Evolutionary conservation across 2,888 invertebrate species (phyloP).

Genomic region (Branchellion lobata): DNA sequence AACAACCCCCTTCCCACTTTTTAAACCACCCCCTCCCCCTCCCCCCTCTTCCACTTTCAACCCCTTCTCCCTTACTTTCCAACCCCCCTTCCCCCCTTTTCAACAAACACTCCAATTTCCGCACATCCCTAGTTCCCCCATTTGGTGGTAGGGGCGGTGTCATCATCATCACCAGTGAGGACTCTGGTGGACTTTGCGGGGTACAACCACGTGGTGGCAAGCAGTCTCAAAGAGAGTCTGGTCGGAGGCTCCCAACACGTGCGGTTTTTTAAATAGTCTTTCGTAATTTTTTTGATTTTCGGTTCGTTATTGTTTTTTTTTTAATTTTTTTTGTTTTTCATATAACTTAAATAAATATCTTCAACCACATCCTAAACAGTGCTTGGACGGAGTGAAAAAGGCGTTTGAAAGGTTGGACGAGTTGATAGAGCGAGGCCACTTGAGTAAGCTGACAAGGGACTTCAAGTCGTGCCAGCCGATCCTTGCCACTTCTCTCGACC

Average conservation of each 20-base stretch:
- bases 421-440: slow-evolving; percentile 49
- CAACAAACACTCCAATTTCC: too few species aligned
- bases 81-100: too few species aligned
- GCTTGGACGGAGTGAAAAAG: slow-evolving; percentile 50
- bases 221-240: slow-evolving; percentile 52
- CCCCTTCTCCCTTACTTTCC: too few species aligned
- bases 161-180: slow-evolving; percentile 55
- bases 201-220: slow-evolving; percentile 55
- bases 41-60: too few species aligned
- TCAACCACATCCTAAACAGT: slow-evolving; percentile 48
- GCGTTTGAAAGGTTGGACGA: slow-evolving; percentile 53
- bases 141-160: slow-evolving; percentile 54
- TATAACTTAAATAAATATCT: background rate
- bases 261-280: background rate
- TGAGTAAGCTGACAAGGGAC: slow-evolving; percentile 51
- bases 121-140: slow-evolving; percentile 57
- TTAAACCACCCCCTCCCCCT: too few species aligned
- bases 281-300: background rate
- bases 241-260: slow-evolving; percentile 54
- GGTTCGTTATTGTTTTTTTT: background rate
- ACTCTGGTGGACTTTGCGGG: slow-evolving; percentile 55
- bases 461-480: slow-evolving; percentile 54
- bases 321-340: background rate
- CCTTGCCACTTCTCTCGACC: slow-evolving; percentile 49
- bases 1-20: too few species aligned